These are phyloP conservation scores for Sakesphorus luctuosus DNA, from an alignment of 2,113 vertebrate species.

Conservation along the genomic window DNA sequence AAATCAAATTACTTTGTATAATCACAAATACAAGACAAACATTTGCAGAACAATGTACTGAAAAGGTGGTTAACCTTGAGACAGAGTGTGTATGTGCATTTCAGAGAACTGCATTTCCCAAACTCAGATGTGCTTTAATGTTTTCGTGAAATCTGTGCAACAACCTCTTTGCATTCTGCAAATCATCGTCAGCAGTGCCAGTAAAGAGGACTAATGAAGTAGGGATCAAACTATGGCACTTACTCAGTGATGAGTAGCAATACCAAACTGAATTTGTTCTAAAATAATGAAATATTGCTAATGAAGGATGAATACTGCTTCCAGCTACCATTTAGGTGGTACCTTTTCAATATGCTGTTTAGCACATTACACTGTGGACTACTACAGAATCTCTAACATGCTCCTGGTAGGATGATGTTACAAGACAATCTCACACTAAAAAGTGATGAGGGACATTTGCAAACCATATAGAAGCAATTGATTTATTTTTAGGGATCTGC, in stretches of 20 bases:
- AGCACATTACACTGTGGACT: not conserved
- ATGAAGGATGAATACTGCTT: not conserved
- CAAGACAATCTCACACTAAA: not conserved
- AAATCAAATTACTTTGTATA: not conserved
- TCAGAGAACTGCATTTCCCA: not conserved
- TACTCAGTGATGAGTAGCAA: not conserved
- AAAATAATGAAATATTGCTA: not conserved
- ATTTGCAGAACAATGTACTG: accelerated
- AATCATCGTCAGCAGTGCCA: not conserved
- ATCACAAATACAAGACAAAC: not conserved
- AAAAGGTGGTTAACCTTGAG: not conserved
- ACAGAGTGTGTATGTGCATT: not conserved
- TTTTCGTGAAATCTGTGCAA: accelerated
- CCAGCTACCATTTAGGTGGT: not conserved
- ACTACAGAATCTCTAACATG: not conserved
- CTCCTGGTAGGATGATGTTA: not conserved
- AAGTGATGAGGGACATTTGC: not conserved
- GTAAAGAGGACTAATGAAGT: not conserved
- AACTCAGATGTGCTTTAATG: not conserved
- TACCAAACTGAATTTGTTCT: not conserved
- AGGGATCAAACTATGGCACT: not conserved
- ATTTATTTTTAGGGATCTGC: not conserved
- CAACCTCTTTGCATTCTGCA: not conserved
- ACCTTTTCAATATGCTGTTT: not conserved
- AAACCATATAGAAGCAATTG: not conserved